phyloP scores from a whole-genome alignment of 2,113 vertebrate genomes.

The Tinamus guttatus region DNA sequence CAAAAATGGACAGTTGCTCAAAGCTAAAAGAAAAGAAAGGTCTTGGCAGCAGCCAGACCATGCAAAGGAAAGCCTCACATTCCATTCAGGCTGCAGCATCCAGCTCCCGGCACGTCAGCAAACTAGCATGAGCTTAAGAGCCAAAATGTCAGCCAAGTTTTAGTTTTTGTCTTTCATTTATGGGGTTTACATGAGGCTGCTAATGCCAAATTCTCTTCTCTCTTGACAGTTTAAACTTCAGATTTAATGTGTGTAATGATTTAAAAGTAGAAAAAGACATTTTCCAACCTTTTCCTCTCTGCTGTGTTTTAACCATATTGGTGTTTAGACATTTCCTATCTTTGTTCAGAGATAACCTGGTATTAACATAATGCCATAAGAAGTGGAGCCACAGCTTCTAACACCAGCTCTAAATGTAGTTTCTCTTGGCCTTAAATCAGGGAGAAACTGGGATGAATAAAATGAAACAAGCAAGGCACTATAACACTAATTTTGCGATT shows the following conservation, averaged over 20 bases:
- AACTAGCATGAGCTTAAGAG: background rate
- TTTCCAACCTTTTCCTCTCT: background rate
- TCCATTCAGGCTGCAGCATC: background rate
- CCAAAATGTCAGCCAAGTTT: constrained; percentile 9
- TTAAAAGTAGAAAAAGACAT: background rate
- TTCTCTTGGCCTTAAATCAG: background rate
- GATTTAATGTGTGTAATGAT: background rate
- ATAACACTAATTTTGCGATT: background rate
- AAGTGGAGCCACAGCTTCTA: background rate
- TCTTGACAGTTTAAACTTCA: background rate
- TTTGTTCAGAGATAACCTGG: background rate
- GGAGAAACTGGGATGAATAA: background rate
- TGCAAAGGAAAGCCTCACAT: constrained; percentile 3
- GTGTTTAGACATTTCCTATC: background rate
- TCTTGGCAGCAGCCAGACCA: background rate
- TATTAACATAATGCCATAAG: background rate
- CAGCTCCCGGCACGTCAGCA: background rate
- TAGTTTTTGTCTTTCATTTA: background rate
- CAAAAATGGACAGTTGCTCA: background rate
- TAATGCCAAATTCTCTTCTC: background rate
- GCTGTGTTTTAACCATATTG: background rate
- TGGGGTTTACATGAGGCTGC: background rate
- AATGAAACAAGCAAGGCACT: background rate
- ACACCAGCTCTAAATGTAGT: background rate
- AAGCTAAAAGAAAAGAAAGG: background rate